phyloP scores from a whole-genome alignment of 2,113 vertebrate species.

The Coptodon rendalli region DNA sequence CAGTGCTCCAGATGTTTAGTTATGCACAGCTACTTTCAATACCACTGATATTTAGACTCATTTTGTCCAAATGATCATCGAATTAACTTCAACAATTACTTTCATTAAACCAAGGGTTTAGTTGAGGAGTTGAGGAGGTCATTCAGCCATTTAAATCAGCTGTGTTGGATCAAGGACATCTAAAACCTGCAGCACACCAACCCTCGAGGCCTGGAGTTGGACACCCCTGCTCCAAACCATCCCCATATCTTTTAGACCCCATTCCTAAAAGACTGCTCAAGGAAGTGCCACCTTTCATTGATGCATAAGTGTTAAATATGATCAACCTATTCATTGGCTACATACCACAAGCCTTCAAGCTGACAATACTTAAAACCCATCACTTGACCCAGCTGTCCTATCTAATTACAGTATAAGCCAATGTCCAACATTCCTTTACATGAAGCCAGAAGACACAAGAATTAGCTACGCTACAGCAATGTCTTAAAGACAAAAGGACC shows the following conservation, averaged over 20 bases:
- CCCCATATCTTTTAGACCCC: accelerated
- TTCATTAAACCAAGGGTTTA: not conserved
- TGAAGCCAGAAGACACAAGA: no score
- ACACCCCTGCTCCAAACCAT: no score
- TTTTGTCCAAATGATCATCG: not conserved
- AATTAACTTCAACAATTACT: not conserved
- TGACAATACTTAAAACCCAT: no score
- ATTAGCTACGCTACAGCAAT: no score
- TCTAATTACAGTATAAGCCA: accelerated
- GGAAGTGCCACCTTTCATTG: no score
- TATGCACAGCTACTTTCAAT: not conserved
- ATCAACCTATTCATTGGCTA: no score
- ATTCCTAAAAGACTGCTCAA: no score
- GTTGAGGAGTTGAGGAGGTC: not conserved
- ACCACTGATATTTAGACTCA: not conserved
- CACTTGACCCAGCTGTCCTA: no score
- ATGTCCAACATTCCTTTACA: no score
- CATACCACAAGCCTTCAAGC: no score
- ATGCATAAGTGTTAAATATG: no score
- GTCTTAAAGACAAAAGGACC: not conserved
- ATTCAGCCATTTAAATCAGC: not conserved
- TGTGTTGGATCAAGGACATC: not conserved
- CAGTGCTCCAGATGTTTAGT: not conserved
- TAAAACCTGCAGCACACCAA: not conserved
- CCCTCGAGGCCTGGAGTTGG: no score